These are phyloP conservation scores for Bembecia ichneumoniformis DNA, from an alignment of 2,888 invertebrate genomes.

Conservation along the genomic window DNA sequence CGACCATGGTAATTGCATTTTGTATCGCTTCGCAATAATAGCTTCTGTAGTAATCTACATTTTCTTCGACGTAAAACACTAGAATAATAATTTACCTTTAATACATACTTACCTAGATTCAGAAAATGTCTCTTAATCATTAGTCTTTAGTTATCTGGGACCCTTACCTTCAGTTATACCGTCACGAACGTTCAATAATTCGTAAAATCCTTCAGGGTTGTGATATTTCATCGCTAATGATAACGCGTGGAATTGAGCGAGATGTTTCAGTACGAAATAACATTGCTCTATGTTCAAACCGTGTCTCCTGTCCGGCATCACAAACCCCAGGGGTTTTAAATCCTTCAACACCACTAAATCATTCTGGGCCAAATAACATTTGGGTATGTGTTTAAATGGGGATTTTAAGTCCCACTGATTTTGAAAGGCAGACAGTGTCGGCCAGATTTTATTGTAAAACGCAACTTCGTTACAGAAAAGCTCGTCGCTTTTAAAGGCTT, in stretches of 20 bases:
- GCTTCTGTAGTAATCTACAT: slow-evolving; percentile 78
- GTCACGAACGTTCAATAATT: slow-evolving; percentile 55
- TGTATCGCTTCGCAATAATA: slow-evolving; percentile 76
- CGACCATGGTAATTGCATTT: slow-evolving; percentile 78
- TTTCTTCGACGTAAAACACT: slow-evolving; percentile 76
- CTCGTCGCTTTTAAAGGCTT: slow-evolving; percentile 79
- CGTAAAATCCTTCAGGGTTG: slow-evolving; percentile 69
- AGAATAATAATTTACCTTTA: slow-evolving; percentile 10
- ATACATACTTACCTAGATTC: too few relatives aligned
- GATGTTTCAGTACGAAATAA: slow-evolving; percentile 69
- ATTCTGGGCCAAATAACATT: slow-evolving; percentile 72
- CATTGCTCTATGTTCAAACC: slow-evolving; percentile 75
- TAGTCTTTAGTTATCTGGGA: neutral
- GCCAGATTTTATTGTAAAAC: slow-evolving; percentile 80
- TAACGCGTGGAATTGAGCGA: slow-evolving; percentile 77
- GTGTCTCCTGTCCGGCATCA: slow-evolving; percentile 76
- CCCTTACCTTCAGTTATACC: slow-evolving; percentile 58
- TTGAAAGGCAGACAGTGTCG: slow-evolving; percentile 75
- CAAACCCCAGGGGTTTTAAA: slow-evolving; percentile 71
- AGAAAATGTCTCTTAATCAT: neutral
- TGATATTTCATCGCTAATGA: slow-evolving; percentile 76
- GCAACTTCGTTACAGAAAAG: slow-evolving; percentile 81
- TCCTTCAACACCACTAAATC: slow-evolving; percentile 75
- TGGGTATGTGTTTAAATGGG: slow-evolving; percentile 72
- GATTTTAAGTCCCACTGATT: slow-evolving; percentile 45